Percentiles rank a stretch among this genome's conserved stretches.
These are phyloP conservation scores for Arnoldichthys spilopterus DNA, from an alignment of 2,797 vertebrate genomes.

Conservation along the genomic window DNA sequence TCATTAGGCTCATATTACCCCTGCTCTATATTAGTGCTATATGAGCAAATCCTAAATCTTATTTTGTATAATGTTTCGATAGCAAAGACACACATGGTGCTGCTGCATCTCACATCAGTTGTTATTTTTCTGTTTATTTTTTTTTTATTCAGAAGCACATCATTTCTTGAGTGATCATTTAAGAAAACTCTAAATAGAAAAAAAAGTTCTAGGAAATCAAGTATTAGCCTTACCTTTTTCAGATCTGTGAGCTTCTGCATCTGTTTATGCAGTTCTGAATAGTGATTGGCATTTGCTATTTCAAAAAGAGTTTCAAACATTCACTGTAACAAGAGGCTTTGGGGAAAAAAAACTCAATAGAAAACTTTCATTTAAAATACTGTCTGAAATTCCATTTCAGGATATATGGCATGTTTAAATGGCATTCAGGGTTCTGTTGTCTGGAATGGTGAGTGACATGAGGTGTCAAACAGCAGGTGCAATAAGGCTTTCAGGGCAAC, in stretches of 20 bases:
- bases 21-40: not conserved
- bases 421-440: conserved; percentile 1
- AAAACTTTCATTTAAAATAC: not conserved
- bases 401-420: not conserved
- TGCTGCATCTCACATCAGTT: not conserved
- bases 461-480: not conserved
- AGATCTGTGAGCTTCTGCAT: not conserved
- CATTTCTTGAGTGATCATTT: not conserved
- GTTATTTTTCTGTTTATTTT: not conserved
- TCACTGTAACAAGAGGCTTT: not conserved
- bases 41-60: conserved; percentile 1
- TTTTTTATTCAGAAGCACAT: not conserved
- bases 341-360: not conserved
- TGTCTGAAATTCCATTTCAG: not conserved
- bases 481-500: not conserved
- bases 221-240: not conserved
- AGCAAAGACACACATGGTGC: not conserved
- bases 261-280: conserved; percentile 7
- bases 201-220: not conserved
- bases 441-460: not conserved
- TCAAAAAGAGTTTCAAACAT: not conserved
- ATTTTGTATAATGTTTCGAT: conserved; percentile 9
- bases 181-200: not conserved
- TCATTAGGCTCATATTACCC: not conserved
- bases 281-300: not conserved